Evolutionary conservation across 2,888 invertebrate species (phyloP).

Genomic region (Pecten maximus): DNA sequence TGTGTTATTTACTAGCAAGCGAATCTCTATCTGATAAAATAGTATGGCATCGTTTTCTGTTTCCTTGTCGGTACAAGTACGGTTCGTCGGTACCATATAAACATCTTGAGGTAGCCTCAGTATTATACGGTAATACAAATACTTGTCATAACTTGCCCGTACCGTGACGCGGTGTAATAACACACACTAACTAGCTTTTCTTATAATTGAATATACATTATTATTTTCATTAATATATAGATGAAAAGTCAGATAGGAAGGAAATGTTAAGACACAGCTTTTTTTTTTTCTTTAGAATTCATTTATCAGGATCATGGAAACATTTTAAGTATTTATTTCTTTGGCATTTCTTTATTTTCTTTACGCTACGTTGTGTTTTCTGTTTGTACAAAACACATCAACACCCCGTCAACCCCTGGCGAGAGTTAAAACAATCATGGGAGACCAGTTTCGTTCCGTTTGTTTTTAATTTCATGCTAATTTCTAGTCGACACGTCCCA

Average conservation of each 20-base stretch:
- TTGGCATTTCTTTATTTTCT: conserved; percentile 25
- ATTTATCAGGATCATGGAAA: conserved; percentile 29
- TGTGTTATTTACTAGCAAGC: too few species aligned
- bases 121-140: not conserved
- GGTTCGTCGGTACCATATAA: not conserved
- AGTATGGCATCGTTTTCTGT: not conserved
- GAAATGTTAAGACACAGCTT: not conserved
- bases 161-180: not conserved
- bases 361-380: conserved; percentile 29
- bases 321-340: conserved; percentile 33
- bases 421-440: conserved; percentile 33
- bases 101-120: not conserved
- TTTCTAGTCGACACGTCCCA: conserved; percentile 45
- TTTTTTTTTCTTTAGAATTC: not conserved
- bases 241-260: not conserved
- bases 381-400: conserved; percentile 29
- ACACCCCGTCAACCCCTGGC: not conserved
- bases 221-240: not conserved
- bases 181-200: not conserved
- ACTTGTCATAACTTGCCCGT: not conserved
- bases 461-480: conserved; percentile 51
- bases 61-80: not conserved
- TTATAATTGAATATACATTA: not conserved
- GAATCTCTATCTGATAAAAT: too few species aligned
- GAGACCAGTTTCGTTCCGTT: conserved; percentile 44